Base-by-base conservation (phyloP, 2,888 invertebrate species). In the Cancer borealis region DNA sequence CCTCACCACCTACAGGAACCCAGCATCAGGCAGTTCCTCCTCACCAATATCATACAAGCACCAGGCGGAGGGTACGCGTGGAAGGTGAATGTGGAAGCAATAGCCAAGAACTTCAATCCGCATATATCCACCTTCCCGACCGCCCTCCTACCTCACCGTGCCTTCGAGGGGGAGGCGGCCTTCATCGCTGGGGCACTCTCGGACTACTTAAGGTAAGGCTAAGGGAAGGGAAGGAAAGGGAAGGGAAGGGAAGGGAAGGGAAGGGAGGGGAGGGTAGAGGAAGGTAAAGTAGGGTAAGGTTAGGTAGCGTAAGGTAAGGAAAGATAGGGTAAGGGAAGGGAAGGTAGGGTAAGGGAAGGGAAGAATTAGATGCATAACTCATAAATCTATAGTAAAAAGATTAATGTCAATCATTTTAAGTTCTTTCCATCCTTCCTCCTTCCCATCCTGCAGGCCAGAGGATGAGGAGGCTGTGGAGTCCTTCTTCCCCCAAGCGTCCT, bases 31-130 rank as follows among this genome's bases (percentile, higher is more conserved):
- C 96, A 98, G 96, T 99, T 99, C 96, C 97, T 99, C 39, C 97
- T 99, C 95, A 98, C 98, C 47, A 99, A 99, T 96, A 97, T 99
- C 92, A 97, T 98, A n/a, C 97, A 98, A 96, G 30, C 91, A 5
- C 97, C 98, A 96, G 73, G 6, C 97, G 97, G 97, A 8, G 96
- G 97, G 66, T 98, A 97, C 96, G 97, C 97, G 54, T 99, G 99
- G 99, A 97, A 98, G 95, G 97, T 98, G 2, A 99, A 99, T 97
- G 97, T 99, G 21, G 95, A 96, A 60, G 93, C 95, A 26, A 93
- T 95, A 14, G 95, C 94, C 14, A 93, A 92, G 73, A 93, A 94
- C 49, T 95, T 95, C 60, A 95, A 95, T 46, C 94, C 95, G 1
- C 93, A 95, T 45, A 95, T 95, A 39, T 93, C 93, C 39, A 92